A percentile compares a stretch with the other conserved stretches of the same genome.
Evolutionary conservation across 2,888 invertebrate genomes (phyloP).

Genomic region (Diogma glabrata): DNA sequence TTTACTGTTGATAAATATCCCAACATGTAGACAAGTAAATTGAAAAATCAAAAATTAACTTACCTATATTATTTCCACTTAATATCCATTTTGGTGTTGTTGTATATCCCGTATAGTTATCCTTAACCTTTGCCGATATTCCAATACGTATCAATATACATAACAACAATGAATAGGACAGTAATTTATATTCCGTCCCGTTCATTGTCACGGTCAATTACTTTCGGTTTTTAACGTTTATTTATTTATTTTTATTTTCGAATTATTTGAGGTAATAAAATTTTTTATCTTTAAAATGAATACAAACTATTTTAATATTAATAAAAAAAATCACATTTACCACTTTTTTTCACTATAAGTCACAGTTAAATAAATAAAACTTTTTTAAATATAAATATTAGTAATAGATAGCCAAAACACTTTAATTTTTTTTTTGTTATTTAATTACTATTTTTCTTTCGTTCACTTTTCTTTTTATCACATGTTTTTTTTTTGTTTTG

Average conservation of each 20-base stretch:
- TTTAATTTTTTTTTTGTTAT: no score
- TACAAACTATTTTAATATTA: conserved; percentile 1
- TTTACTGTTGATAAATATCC: no score
- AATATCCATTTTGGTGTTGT: conserved; percentile 5
- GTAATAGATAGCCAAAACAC: no score
- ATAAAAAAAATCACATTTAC: neutral
- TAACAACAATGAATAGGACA: neutral
- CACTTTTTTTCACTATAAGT: conserved; percentile 6
- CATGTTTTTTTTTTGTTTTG: no score
- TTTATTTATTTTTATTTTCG: conserved; percentile 1
- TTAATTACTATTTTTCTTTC: no score
- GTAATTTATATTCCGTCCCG: conserved; percentile 3
- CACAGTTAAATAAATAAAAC: no score
- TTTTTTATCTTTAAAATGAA: neutral
- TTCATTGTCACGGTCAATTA: conserved; percentile 10
- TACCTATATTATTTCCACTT: conserved; percentile 1
- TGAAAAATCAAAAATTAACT: neutral
- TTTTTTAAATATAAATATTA: no score
- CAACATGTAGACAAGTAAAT: no score
- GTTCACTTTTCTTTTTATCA: no score
- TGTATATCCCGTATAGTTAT: conserved; percentile 7
- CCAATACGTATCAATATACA: neutral
- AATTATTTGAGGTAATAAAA: neutral
- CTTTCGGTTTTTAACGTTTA: no score
- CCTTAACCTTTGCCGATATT: conserved; percentile 1